Conservation (phyloP, 2,113 vertebrate genomes). For the Sprattus sprattus region DNA sequence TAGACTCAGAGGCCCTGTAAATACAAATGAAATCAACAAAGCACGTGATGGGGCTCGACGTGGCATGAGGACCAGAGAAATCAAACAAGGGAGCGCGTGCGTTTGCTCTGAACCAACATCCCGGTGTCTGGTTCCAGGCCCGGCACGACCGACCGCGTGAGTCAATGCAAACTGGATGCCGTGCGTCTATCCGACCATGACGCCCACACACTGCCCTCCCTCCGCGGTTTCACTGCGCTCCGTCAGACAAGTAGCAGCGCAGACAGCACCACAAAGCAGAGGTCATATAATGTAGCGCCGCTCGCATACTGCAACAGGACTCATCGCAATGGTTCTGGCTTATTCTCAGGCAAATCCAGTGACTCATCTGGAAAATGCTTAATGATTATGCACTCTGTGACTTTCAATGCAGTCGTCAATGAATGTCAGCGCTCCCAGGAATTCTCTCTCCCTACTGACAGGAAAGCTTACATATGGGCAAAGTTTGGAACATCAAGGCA, state of each 20-base stretch:
- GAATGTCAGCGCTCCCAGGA: too few relatives aligned
- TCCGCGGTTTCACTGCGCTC: too few relatives aligned
- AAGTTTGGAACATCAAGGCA: too few relatives aligned
- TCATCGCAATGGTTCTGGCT: not conserved
- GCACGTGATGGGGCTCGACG: not conserved
- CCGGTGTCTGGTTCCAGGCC: not conserved
- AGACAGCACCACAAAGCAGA: not conserved
- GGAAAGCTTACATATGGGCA: too few relatives aligned
- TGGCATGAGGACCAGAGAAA: not conserved
- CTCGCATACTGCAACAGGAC: not conserved
- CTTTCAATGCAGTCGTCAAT: not conserved
- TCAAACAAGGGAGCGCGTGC: not conserved
- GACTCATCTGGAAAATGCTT: not conserved
- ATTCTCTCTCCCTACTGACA: too few relatives aligned
- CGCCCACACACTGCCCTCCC: not conserved
- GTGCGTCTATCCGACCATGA: not conserved
- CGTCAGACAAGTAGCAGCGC: not conserved
- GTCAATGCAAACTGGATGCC: not conserved
- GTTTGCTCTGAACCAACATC: slow-evolving; percentile 17
- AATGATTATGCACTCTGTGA: not conserved
- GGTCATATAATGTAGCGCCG: not conserved
- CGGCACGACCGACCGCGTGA: not conserved
- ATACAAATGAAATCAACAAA: slow-evolving; percentile 24
- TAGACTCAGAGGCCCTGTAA: not conserved
- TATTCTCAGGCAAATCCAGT: not conserved